Conservation (phyloP, 1,140 invertebrate species). For the Drosophila arawakana region DNA sequence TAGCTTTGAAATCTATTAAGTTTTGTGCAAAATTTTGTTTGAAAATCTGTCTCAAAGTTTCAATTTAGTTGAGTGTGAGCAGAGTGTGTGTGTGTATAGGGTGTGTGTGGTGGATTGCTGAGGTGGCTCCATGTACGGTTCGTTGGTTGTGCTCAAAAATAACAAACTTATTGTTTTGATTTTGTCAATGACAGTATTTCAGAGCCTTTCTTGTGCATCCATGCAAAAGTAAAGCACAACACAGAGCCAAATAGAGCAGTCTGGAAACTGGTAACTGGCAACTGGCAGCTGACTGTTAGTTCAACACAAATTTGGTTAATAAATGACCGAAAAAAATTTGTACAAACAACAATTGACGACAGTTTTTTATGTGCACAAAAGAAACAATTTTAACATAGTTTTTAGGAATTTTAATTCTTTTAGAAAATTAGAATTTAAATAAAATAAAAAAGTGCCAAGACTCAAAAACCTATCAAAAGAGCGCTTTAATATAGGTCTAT, state of each 20-base stretch:
- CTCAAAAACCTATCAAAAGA: too few species aligned
- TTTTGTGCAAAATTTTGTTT: conserved; percentile 9
- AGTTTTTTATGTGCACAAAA: conserved; percentile 26
- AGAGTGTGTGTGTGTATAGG: not conserved
- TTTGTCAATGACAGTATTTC: conserved; percentile 75
- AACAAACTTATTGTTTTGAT: conserved; percentile 82
- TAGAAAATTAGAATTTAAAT: not conserved
- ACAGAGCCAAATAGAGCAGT: conserved; percentile 47
- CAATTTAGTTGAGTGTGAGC: conserved; percentile 40
- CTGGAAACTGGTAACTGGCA: conserved; percentile 47
- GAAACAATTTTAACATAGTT: not conserved
- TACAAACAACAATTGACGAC: conserved; percentile 46
- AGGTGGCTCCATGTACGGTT: conserved; percentile 45
- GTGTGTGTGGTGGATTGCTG: conserved; percentile 2
- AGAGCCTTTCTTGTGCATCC: conserved; percentile 66
- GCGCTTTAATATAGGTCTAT: too few species aligned
- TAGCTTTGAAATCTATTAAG: conserved; percentile 60
- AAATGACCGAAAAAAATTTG: conserved; percentile 26
- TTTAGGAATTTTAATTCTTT: not conserved
- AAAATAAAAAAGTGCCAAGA: too few species aligned
- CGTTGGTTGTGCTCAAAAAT: conserved; percentile 70
- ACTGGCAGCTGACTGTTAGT: conserved; percentile 33
- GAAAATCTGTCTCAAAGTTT: conserved; percentile 35
- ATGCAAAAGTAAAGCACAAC: conserved; percentile 73
- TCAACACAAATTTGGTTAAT: conserved; percentile 63